Base-by-base conservation (phyloP, 1,140 invertebrate genomes). In the Drosophila bocqueti region DNA sequence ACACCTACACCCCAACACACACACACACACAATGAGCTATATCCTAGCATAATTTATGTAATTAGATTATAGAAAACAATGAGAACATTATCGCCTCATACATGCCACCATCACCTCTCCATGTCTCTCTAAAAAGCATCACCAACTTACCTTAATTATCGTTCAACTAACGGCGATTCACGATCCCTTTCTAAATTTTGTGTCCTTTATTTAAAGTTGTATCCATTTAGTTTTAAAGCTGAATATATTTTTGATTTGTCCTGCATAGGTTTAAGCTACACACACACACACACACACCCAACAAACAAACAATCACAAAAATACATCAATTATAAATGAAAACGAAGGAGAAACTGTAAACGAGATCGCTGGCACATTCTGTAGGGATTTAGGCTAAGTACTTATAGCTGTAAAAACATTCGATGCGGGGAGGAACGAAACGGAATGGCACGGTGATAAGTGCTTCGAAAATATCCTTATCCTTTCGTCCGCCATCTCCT, bases 11-110 rank as follows among this genome's bases (percentile, higher is more conserved):
- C 57, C 59, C 26, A 21, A 75, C 61, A 65, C 34, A 64, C 59
- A 49, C 45, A 76, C 62, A 65, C 36, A 72, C 58, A 21, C 43
- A 55, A 54, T 57, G 60, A 65, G 61, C 72, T 78, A 78, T 78
- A 78, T 77, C 24, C 57, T 78, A 78, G 75, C 64, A 77, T 78
- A 78, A 78, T 78, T 78, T 78, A 78, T 78, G 64, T 78, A 78
- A 69, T 62, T 69, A 78, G 75, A 62, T 78, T 54, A 69, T 77
- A 57, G 26, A 50, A 59, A 74, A 52, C 26, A 58, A 73, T 46
- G 46, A 61, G 55, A 60, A 74, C 55, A 72, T 24, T 31, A 46
- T 74, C 71, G 69, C 69, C 71, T 60, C 71, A 71, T 71, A 52
- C 38, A 66, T n/a, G 31, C 31, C 47, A 69, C 38, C 34, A 52